A percentile compares a stretch with the other conserved stretches of the same genome.
Conservation (phyloP, 2,797 vertebrate genomes). For the Hephaestus fuliginosus region DNA sequence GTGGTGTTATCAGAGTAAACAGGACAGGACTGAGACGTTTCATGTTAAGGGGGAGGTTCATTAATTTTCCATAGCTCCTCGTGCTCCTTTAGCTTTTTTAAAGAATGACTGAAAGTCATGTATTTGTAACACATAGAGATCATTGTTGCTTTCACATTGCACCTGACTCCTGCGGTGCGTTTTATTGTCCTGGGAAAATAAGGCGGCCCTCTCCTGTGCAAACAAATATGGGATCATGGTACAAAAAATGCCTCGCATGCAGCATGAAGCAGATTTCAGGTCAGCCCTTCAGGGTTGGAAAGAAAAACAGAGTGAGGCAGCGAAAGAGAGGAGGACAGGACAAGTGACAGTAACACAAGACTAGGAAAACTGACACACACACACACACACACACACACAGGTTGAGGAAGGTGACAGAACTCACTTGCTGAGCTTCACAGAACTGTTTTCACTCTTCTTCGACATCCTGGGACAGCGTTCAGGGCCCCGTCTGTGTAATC, state of each 20-base stretch:
- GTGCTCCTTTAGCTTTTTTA: rapidly evolving
- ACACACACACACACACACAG: slow-evolving; percentile 26
- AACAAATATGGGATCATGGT: slow-evolving; percentile 12
- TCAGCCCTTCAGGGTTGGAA: background rate
- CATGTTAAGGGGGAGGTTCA: background rate
- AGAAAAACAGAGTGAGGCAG: background rate
- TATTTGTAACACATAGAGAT: background rate
- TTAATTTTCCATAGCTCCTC: background rate
- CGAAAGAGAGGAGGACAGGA: background rate
- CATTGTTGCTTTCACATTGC: background rate
- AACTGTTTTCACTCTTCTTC: slow-evolving; percentile 71
- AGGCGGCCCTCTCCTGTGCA: slow-evolving; percentile 4
- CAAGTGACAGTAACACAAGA: slow-evolving; percentile 2
- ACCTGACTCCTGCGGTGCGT: background rate
- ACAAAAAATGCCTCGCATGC: background rate
- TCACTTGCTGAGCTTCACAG: slow-evolving; percentile 78
- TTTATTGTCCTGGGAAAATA: background rate
- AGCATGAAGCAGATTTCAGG: slow-evolving; percentile 1
- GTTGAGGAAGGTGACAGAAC: slow-evolving; percentile 41
- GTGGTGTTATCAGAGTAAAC: background rate
- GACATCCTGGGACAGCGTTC: slow-evolving; percentile 70
- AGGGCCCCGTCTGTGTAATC: slow-evolving; percentile 36
- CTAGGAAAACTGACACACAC: slow-evolving; percentile 34
- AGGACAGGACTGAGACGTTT: background rate
- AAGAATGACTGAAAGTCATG: slow-evolving; percentile 1